A percentile compares a stretch with the other conserved stretches of the same genome.
Evolutionary conservation across 1,140 invertebrate genomes (phyloP).

Genomic region (Tetramorium parvispinum): DNA sequence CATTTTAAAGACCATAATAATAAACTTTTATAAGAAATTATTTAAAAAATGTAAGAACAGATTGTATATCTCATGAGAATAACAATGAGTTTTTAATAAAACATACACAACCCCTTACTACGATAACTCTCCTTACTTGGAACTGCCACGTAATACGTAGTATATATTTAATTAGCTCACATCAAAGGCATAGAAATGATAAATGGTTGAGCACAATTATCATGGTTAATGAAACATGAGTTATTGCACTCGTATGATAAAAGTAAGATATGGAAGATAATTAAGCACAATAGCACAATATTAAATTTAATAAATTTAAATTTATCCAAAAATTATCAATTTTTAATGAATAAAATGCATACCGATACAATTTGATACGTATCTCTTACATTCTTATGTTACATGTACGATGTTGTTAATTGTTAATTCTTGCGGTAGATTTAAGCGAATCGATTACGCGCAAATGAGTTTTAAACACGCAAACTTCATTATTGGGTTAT

Average conservation of each 20-base stretch:
- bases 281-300: not conserved
- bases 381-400: not conserved
- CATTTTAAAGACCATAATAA: too few species aligned
- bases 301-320: slow-evolving; percentile 18
- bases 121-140: not conserved
- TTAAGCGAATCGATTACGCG: slow-evolving; percentile 27
- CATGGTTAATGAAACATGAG: slow-evolving; percentile 32
- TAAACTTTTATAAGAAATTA: not conserved
- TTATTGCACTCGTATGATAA: slow-evolving; percentile 24
- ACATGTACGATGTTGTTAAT: not conserved
- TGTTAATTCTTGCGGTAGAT: slow-evolving; percentile 8
- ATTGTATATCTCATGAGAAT: not conserved
- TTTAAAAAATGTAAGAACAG: not conserved
- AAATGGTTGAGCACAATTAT: slow-evolving; percentile 22
- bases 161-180: slow-evolving; percentile 43
- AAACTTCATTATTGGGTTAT: not conserved
- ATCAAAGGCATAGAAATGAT: slow-evolving; percentile 36
- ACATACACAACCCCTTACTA: not conserved
- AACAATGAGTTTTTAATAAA: not conserved
- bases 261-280: not conserved
- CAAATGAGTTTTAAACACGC: not conserved
- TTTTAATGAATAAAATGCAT: slow-evolving; percentile 5
- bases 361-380: not conserved
- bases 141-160: not conserved
- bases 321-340: not conserved